Conservation (phyloP, 2,113 vertebrate genomes). For the Thunnus maccoyii region DNA sequence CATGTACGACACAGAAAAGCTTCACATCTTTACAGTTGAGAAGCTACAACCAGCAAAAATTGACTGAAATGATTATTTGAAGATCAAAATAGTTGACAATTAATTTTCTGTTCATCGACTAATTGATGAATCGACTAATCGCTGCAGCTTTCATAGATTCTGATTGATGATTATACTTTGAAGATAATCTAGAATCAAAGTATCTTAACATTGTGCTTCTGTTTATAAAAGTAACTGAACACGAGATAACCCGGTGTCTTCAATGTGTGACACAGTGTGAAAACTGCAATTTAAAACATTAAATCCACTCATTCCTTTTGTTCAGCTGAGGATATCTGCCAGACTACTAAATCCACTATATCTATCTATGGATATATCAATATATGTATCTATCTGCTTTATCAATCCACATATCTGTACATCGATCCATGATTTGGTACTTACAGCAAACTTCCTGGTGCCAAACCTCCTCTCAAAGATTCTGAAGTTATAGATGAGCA, state of each 20-base stretch:
- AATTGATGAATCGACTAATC: no score
- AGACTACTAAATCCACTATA: not conserved
- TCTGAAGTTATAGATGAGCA: constrained; percentile 88
- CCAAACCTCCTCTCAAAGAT: constrained; percentile 87
- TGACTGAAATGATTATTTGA: no score
- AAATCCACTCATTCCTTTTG: not conserved
- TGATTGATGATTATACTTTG: not conserved
- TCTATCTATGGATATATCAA: not conserved
- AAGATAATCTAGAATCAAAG: not conserved
- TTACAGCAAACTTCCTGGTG: constrained; percentile 85
- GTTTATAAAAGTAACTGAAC: not conserved
- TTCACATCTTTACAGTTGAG: no score
- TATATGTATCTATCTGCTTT: not conserved
- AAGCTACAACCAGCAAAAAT: no score
- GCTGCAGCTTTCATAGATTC: not conserved
- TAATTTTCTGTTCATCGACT: no score
- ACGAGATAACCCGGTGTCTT: not conserved
- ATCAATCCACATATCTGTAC: not conserved
- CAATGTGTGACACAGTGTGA: no score
- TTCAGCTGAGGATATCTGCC: not conserved
- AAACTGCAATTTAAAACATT: not conserved
- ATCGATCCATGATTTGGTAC: constrained; percentile 32
- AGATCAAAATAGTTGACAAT: no score
- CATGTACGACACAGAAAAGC: no score
- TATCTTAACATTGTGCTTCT: not conserved